Percentiles rank a stretch among this genome's conserved stretches.
phyloP scores from a whole-genome alignment of 2,113 vertebrate genomes.

The Haliaeetus leucogaster region DNA sequence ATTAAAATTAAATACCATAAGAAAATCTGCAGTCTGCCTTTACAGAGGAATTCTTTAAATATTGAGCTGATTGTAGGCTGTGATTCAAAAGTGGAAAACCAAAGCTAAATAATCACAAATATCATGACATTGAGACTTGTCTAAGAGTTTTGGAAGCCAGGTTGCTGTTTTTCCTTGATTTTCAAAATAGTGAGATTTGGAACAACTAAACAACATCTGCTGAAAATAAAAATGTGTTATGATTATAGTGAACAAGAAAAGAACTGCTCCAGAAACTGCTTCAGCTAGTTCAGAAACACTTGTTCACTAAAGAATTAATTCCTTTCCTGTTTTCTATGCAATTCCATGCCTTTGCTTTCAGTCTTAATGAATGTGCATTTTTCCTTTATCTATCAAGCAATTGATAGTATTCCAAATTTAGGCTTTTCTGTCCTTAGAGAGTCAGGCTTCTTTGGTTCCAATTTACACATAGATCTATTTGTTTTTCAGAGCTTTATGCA shows the following conservation, averaged over 20 bases:
- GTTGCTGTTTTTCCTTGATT: slow-evolving; percentile 8
- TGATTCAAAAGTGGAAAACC: background rate
- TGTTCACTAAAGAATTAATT: background rate
- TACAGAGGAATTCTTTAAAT: background rate
- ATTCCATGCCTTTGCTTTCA: background rate
- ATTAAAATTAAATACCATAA: background rate
- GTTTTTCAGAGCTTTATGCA: background rate
- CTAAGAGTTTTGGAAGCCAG: background rate
- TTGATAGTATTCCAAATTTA: background rate
- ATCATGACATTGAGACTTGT: background rate
- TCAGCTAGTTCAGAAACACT: background rate
- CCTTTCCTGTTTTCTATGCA: background rate
- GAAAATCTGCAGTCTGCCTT: background rate
- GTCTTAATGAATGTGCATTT: background rate
- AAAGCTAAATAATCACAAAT: background rate
- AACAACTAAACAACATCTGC: slow-evolving; percentile 25
- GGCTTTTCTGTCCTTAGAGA: background rate
- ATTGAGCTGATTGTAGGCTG: background rate
- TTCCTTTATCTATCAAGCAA: background rate
- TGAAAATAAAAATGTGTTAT: slow-evolving; percentile 9
- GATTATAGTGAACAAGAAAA: background rate
- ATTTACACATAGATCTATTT: background rate
- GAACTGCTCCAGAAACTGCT: background rate
- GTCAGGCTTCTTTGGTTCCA: background rate
- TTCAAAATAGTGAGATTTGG: background rate